Conservation (phyloP, 2,113 vertebrate species). For the Rhabdornis inornatus region DNA sequence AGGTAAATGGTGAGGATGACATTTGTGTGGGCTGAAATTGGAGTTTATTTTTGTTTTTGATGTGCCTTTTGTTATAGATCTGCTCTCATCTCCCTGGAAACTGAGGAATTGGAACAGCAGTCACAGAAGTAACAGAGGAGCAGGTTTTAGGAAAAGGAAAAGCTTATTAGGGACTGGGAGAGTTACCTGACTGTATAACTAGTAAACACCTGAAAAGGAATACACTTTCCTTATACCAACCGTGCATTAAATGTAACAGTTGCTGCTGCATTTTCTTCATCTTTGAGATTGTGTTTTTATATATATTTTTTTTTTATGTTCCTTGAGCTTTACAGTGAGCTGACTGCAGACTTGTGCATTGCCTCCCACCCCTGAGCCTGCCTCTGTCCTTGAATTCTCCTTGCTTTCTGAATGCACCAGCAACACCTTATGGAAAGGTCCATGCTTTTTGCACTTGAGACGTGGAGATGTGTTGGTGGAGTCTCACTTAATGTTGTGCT, state of each 20-base stretch:
- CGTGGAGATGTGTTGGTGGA: accelerated
- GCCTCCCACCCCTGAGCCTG: neutral
- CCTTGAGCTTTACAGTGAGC: neutral
- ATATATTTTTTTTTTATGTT: neutral
- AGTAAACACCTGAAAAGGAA: neutral
- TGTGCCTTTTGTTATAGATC: neutral
- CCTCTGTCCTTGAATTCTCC: neutral
- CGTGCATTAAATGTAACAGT: neutral
- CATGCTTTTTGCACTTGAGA: neutral
- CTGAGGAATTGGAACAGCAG: neutral
- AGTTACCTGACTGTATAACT: neutral
- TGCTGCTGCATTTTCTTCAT: neutral
- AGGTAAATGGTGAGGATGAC: neutral
- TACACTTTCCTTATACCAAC: neutral
- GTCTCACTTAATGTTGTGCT: neutral
- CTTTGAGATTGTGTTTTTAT: neutral
- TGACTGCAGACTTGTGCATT: neutral
- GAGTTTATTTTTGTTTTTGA: neutral
- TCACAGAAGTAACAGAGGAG: neutral
- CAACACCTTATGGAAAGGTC: neutral
- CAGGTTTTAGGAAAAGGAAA: neutral
- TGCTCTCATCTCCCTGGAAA: slow-evolving; percentile 43
- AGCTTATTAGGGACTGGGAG: neutral
- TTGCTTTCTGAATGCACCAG: neutral
- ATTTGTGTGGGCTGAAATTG: neutral